Evolutionary conservation across 2,797 vertebrate species (phyloP).

Genomic region (Simalia tracyae): DNA sequence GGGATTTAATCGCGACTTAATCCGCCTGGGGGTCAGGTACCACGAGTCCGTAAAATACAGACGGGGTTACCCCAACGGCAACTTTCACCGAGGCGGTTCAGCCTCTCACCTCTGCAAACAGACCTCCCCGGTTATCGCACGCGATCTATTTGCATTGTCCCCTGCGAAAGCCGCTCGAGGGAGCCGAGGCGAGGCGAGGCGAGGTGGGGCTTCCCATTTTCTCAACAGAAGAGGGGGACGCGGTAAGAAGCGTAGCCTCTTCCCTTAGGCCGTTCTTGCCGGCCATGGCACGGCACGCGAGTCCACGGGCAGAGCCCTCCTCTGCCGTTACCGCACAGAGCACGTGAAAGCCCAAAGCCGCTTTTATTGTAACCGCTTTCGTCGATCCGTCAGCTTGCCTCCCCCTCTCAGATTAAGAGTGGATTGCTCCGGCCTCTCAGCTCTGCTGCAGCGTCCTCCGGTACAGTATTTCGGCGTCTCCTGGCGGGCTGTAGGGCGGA

Average conservation of each 20-base stretch:
- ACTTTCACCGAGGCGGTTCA: not conserved
- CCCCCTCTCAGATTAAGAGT: constrained; percentile 39
- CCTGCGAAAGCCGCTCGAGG: not conserved
- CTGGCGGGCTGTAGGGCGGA: constrained; percentile 30
- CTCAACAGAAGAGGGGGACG: not conserved
- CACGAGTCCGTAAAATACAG: not conserved
- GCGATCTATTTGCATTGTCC: constrained; percentile 53
- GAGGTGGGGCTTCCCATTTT: not conserved
- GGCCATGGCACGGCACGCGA: too few species aligned
- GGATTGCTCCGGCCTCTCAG: constrained; percentile 58
- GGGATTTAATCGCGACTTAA: not conserved
- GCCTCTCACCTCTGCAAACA: accelerated
- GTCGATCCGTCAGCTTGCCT: not conserved
- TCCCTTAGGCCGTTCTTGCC: not conserved
- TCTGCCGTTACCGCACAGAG: constrained; percentile 5
- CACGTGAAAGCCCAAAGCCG: constrained; percentile 38
- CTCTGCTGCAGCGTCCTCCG: constrained; percentile 31
- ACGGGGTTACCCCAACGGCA: not conserved
- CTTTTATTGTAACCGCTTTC: not conserved
- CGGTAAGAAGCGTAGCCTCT: too few species aligned
- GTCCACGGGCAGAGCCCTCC: too few species aligned
- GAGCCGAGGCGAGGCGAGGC: not conserved
- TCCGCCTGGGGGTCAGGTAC: not conserved
- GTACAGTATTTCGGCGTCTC: not conserved
- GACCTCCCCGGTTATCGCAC: constrained; percentile 35